A percentile compares a stretch with the other conserved stretches of the same genome.
Conservation (phyloP, 2,888 invertebrate species). For the Galerucella pusilla region DNA sequence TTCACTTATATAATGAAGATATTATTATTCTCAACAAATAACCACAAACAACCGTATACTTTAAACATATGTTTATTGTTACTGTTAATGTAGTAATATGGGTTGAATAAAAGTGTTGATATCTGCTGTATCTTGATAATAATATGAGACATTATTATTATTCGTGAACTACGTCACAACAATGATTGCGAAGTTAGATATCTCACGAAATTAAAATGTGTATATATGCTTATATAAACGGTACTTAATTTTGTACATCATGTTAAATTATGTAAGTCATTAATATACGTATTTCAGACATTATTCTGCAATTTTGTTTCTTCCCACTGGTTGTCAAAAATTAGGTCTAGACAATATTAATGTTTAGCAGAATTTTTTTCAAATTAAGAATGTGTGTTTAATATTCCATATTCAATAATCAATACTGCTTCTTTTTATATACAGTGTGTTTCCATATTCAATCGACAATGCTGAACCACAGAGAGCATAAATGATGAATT, state of each 20-base stretch:
- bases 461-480: too few relatives aligned
- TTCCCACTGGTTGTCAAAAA: background rate
- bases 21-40: background rate
- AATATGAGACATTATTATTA: background rate
- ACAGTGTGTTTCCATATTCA: too few relatives aligned
- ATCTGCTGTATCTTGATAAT: constrained; percentile 1
- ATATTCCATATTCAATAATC: constrained; percentile 52
- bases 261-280: constrained; percentile 13
- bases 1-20: background rate
- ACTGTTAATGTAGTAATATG: background rate
- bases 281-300: constrained; percentile 3
- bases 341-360: background rate
- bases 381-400: background rate
- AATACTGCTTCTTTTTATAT: background rate
- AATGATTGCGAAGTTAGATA: constrained; percentile 6
- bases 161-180: background rate
- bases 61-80: background rate
- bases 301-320: background rate
- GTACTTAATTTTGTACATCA: constrained; percentile 18
- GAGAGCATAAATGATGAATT: too few relatives aligned
- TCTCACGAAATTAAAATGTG: constrained; percentile 7
- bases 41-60: background rate
- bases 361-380: background rate
- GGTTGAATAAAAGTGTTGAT: background rate
- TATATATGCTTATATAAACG: constrained; percentile 15